Evolutionary conservation across 2,888 invertebrate genomes (phyloP).

Genomic region (Xestia ashworthii): DNA sequence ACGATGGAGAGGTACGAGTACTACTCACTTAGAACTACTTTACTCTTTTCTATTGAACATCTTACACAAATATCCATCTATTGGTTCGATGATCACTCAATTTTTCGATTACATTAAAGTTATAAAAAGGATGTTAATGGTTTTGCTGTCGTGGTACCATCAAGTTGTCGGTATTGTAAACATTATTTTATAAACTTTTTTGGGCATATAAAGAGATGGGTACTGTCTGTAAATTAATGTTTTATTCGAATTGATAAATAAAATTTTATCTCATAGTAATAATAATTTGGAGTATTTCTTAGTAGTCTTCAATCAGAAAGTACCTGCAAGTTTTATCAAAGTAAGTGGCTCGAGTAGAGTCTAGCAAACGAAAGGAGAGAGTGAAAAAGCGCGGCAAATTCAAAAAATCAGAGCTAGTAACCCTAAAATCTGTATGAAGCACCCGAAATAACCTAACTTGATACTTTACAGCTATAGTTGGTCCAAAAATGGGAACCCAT

Average conservation of each 20-base stretch:
- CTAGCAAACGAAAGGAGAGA: too few species aligned
- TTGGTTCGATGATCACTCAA: slow-evolving; percentile 42
- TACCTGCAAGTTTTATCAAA: background rate
- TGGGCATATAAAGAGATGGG: slow-evolving; percentile 18
- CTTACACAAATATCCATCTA: slow-evolving; percentile 30
- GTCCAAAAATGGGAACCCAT: too few species aligned
- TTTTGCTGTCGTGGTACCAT: slow-evolving; percentile 54
- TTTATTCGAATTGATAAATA: background rate
- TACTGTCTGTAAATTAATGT: background rate
- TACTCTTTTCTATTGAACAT: slow-evolving; percentile 1
- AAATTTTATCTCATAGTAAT: background rate
- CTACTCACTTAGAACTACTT: background rate
- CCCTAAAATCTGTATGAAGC: too few species aligned
- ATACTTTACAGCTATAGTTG: too few species aligned
- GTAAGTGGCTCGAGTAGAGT: background rate
- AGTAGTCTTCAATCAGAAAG: background rate
- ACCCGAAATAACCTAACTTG: too few species aligned
- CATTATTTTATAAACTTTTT: slow-evolving; percentile 30
- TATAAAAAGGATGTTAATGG: slow-evolving; percentile 36
- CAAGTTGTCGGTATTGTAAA: slow-evolving; percentile 23
- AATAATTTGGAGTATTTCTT: background rate
- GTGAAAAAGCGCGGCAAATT: too few species aligned
- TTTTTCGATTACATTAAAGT: slow-evolving; percentile 42
- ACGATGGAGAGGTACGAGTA: background rate
- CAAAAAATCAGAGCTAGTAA: too few species aligned